Percentiles rank a stretch among this genome's conserved stretches.
These are phyloP conservation scores for Megalops cyprinoides DNA, from an alignment of 2,797 vertebrate species.

Conservation along the genomic window DNA sequence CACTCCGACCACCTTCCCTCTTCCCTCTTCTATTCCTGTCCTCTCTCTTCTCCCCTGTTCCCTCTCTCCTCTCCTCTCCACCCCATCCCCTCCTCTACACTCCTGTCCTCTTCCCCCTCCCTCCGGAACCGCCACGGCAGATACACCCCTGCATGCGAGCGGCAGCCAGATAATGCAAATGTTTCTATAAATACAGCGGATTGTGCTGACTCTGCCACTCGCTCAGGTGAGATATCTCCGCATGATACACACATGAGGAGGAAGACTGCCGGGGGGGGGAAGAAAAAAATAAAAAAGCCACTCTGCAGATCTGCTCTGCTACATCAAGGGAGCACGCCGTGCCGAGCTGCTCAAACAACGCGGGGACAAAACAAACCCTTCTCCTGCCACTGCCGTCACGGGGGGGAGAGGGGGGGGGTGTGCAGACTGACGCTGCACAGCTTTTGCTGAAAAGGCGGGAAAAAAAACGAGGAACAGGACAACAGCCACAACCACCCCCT, in stretches of 20 bases:
- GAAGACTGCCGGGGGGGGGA: slow-evolving; percentile 34
- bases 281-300: no score
- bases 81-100: slow-evolving; percentile 21
- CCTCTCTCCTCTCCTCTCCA: slow-evolving; percentile 16
- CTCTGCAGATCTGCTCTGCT: slow-evolving; percentile 45
- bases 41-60: slow-evolving; percentile 36
- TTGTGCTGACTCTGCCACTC: slow-evolving; percentile 72
- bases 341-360: slow-evolving; percentile 53
- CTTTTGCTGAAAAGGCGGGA: neutral
- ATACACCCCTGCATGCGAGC: slow-evolving; percentile 59
- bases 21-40: slow-evolving; percentile 28
- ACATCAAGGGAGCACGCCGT: slow-evolving; percentile 54
- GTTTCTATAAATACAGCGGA: slow-evolving; percentile 77
- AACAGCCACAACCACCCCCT: neutral
- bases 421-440: no score
- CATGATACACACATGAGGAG: slow-evolving; percentile 59
- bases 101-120: slow-evolving; percentile 46
- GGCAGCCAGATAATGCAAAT: slow-evolving; percentile 77
- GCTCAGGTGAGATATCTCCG: slow-evolving; percentile 67
- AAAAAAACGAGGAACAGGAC: neutral
- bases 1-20: neutral
- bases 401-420: neutral
- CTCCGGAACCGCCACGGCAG: slow-evolving; percentile 64
- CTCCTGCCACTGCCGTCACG: neutral
- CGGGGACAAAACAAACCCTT: neutral